phyloP scores from a whole-genome alignment of 2,113 vertebrate genomes.

The Prunella himalayana region DNA sequence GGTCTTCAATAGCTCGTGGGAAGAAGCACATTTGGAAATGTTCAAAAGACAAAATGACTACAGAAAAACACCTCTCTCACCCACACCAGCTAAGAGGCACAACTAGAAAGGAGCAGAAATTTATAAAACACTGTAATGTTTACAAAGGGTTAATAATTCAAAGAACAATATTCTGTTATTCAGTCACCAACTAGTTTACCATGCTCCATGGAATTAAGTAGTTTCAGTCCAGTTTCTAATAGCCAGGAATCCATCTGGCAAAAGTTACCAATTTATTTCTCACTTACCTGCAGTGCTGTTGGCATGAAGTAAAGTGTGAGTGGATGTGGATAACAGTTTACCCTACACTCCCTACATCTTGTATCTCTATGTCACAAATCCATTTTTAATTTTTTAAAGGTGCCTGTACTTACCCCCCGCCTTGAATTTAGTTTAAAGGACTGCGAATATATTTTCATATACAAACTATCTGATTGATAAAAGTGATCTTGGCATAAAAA shows the following conservation, averaged over 20 bases:
- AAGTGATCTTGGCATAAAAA: neutral
- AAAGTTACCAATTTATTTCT: neutral
- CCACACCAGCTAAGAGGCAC: neutral
- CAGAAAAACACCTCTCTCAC: neutral
- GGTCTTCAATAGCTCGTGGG: neutral
- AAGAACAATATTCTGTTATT: neutral
- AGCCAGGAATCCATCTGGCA: neutral
- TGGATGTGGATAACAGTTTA: neutral
- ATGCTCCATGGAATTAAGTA: neutral
- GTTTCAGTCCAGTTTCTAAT: neutral
- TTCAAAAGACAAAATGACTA: neutral
- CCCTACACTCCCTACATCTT: neutral
- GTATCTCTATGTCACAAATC: neutral
- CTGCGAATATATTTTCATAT: neutral
- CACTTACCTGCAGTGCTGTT: neutral
- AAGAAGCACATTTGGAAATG: neutral
- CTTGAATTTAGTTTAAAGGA: neutral
- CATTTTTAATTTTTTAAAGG: neutral
- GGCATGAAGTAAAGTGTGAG: neutral
- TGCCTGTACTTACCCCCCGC: neutral
- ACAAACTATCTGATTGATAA: neutral
- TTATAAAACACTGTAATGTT: neutral
- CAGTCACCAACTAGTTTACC: neutral
- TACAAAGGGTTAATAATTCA: conserved; percentile 2
- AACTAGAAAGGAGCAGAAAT: neutral